A percentile compares a stretch with the other conserved stretches of the same genome.
These are phyloP conservation scores for Drymonia ruficornis DNA, from an alignment of 2,888 invertebrate genomes.

Conservation along the genomic window DNA sequence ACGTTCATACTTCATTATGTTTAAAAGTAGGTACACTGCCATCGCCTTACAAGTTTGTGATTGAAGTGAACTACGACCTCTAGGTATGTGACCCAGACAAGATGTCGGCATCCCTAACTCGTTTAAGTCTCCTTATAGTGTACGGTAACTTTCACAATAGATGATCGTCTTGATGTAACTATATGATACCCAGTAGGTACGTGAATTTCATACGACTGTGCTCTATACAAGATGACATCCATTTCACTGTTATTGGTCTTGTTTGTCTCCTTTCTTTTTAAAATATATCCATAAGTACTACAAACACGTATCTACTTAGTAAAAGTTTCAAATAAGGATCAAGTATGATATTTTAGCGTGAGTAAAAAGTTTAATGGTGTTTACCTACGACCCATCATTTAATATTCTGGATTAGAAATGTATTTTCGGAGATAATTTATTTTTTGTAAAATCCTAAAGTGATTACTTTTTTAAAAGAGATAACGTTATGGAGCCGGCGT, in stretches of 20 bases:
- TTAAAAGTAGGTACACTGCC: background rate
- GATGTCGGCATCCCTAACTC: background rate
- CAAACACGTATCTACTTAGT: background rate
- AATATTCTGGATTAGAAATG: background rate
- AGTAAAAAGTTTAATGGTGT: conserved; percentile 10
- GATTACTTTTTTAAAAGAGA: conserved; percentile 40
- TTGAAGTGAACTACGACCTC: background rate
- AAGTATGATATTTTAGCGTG: background rate
- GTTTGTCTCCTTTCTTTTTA: background rate
- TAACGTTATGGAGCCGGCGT: conserved; percentile 22
- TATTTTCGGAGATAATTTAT: conserved; percentile 12
- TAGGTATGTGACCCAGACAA: background rate
- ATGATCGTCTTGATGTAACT: background rate
- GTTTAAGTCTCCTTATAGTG: background rate
- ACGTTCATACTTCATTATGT: too few species aligned
- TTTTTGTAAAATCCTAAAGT: conserved; percentile 32
- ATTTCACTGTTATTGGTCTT: background rate
- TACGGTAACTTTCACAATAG: background rate
- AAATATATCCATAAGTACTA: background rate
- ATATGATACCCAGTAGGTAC: background rate
- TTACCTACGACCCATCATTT: conserved; percentile 8
- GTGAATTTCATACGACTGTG: background rate
- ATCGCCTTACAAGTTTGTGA: background rate
- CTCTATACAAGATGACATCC: background rate
- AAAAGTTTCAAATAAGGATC: background rate